Evolutionary conservation across 2,113 vertebrate genomes (phyloP).

Genomic region (Halichoerus grypus): DNA sequence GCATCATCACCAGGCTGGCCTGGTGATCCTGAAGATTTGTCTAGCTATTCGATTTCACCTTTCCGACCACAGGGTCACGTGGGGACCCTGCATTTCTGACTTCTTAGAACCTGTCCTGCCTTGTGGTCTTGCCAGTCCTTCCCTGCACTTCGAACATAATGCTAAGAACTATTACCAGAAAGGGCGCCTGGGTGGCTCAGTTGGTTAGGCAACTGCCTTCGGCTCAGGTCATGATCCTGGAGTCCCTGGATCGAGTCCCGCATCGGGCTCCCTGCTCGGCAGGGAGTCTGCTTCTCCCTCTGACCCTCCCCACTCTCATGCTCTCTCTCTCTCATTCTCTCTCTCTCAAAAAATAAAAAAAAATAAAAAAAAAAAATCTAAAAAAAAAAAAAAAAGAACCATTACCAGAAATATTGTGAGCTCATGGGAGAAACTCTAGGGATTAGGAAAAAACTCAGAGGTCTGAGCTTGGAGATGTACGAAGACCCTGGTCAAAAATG

Average conservation of each 20-base stretch:
- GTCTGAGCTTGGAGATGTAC: conserved; percentile 12
- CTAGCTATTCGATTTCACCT: background rate
- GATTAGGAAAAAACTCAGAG: background rate
- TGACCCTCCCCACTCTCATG: no score
- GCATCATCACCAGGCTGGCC: background rate
- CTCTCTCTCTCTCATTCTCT: no score
- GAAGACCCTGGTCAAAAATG: conserved; percentile 22
- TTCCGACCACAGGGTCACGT: background rate
- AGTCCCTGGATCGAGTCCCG: no score
- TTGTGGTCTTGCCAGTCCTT: background rate
- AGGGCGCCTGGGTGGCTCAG: no score
- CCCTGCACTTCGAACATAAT: background rate
- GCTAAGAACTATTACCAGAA: background rate
- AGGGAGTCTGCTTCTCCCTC: no score
- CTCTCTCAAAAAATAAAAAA: no score
- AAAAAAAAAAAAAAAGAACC: no score
- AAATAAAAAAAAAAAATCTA: no score
- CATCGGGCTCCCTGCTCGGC: no score
- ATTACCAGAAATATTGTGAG: background rate
- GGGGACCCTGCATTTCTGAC: background rate
- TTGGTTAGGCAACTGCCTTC: no score
- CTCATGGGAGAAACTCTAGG: background rate
- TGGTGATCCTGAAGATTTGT: background rate
- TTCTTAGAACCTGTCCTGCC: background rate
- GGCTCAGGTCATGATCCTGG: no score